phyloP scores from a whole-genome alignment of 2,888 invertebrate species.

The Leuctra nigra region DNA sequence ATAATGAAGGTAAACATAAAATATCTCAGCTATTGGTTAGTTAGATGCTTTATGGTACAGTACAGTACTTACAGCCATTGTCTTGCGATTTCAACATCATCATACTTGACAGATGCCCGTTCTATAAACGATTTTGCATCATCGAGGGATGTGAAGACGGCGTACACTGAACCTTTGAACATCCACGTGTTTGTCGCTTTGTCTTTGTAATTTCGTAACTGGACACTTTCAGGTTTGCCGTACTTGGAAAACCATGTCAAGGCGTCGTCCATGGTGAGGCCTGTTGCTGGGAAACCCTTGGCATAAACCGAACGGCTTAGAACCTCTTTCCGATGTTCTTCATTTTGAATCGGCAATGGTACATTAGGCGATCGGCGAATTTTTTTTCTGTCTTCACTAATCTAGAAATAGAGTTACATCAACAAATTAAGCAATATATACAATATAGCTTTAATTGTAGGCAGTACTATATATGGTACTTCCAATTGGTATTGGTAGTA shows the following conservation, averaged over 20 bases:
- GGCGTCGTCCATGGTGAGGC: constrained; percentile 59
- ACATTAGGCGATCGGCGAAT: constrained; percentile 65
- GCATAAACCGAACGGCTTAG: constrained; percentile 73
- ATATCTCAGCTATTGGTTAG: too few species aligned
- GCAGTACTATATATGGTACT: too few species aligned
- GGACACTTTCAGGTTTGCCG: constrained; percentile 61
- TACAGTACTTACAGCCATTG: constrained; percentile 55
- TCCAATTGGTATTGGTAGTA: too few species aligned
- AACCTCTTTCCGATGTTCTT: constrained; percentile 73
- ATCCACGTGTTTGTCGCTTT: constrained; percentile 54
- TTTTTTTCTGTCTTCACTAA: constrained; percentile 61
- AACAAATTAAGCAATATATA: constrained; percentile 5
- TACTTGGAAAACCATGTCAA: constrained; percentile 64
- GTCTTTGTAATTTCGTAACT: constrained; percentile 53
- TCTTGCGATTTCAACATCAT: constrained; percentile 54
- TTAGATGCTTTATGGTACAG: too few species aligned
- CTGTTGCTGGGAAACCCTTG: constrained; percentile 75
- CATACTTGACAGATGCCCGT: constrained; percentile 59
- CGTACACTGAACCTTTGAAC: constrained; percentile 91
- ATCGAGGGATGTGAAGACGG: constrained; percentile 74
- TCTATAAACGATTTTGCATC: constrained; percentile 73
- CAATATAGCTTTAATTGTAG: too few species aligned
- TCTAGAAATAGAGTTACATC: constrained; percentile 39
- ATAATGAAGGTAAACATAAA: too few species aligned
- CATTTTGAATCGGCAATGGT: constrained; percentile 77